Evolutionary conservation across 2,113 vertebrate genomes (phyloP).

Genomic region (Charina bottae): DNA sequence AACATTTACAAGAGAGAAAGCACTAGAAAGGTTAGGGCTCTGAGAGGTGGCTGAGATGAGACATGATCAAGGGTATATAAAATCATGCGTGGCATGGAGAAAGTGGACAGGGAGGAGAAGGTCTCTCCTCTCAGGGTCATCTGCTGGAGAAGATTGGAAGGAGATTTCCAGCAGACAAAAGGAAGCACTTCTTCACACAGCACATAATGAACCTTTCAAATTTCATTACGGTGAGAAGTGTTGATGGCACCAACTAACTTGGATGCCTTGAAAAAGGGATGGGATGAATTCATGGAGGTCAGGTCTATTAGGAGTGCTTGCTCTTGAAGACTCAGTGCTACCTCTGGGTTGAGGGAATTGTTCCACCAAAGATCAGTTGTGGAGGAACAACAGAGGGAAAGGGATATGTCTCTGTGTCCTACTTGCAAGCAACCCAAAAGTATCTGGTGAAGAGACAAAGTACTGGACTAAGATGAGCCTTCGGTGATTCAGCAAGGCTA

Average conservation of each 20-base stretch:
- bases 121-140: not conserved
- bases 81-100: not conserved
- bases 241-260: not conserved
- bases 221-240: not conserved
- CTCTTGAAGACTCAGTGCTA: not conserved
- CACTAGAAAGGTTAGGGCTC: not conserved
- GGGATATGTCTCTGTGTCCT: not conserved
- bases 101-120: not conserved
- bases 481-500: not conserved
- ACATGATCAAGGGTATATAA: not conserved
- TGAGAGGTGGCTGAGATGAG: not conserved
- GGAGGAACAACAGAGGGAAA: not conserved
- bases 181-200: not conserved
- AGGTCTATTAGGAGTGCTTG: not conserved
- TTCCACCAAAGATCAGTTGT: not conserved
- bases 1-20: not conserved
- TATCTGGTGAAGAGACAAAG: not conserved
- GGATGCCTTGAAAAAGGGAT: not conserved
- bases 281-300: not conserved
- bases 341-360: not conserved
- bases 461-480: not conserved
- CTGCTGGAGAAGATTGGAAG: not conserved
- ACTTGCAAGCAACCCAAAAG: not conserved
- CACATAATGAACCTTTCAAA: not conserved
- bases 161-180: not conserved